Conservation (phyloP, 1,140 invertebrate genomes). For the Drosophila sproati region DNA sequence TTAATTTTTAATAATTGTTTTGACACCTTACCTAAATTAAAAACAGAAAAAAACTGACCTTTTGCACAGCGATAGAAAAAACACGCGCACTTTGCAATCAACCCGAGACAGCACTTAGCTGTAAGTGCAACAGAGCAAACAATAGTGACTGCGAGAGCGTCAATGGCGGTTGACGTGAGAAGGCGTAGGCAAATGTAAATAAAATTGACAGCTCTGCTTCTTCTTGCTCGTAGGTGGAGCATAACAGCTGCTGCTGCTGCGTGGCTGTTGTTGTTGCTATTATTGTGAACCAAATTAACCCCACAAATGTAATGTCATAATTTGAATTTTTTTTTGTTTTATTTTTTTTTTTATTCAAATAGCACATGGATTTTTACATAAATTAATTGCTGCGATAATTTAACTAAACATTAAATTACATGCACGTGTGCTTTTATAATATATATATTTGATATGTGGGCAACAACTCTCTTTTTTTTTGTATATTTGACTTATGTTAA, state of each 20-base stretch:
- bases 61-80: background rate
- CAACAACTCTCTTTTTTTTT: slow-evolving; percentile 45
- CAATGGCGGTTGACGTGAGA: slow-evolving; percentile 41
- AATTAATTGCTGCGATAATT: slow-evolving; percentile 70
- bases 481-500: slow-evolving; percentile 20
- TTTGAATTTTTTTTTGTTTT: slow-evolving; percentile 31
- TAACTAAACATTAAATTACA: slow-evolving; percentile 66
- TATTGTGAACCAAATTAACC: slow-evolving; percentile 9
- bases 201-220: slow-evolving; percentile 24
- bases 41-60: background rate
- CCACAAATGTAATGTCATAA: slow-evolving; percentile 4
- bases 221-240: slow-evolving; percentile 36
- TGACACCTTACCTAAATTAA: too few relatives aligned
- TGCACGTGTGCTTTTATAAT: slow-evolving; percentile 37
- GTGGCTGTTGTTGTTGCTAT: background rate
- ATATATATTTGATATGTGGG: slow-evolving; percentile 44
- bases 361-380: slow-evolving; percentile 69
- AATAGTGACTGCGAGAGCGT: slow-evolving; percentile 21
- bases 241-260: slow-evolving; percentile 15
- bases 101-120: slow-evolving; percentile 1
- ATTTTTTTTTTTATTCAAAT: slow-evolving; percentile 73
- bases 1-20: background rate
- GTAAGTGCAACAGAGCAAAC: slow-evolving; percentile 38
- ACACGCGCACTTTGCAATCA: slow-evolving; percentile 17
- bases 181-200: slow-evolving; percentile 43